Conservation (phyloP, 2,797 vertebrate species). For the Xenentodon cancila region DNA sequence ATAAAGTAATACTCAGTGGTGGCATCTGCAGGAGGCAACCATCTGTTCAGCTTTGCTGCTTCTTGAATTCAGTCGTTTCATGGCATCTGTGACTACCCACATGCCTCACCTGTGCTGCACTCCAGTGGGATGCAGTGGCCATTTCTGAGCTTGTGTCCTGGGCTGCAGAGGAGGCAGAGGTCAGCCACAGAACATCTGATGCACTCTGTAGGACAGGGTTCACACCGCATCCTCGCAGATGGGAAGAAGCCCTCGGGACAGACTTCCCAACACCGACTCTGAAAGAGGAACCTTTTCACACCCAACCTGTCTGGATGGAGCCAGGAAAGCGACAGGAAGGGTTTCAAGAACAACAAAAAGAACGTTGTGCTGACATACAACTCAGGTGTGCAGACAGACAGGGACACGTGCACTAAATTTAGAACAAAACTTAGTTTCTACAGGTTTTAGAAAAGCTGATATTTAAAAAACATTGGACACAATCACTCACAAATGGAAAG, state of each 20-base stretch:
- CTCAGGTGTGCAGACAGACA: slow-evolving; percentile 29
- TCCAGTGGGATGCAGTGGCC: slow-evolving; percentile 80
- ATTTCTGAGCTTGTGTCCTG: slow-evolving; percentile 74
- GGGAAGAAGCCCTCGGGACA: slow-evolving; percentile 86
- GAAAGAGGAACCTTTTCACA: slow-evolving; percentile 78
- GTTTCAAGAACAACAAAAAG: slow-evolving; percentile 6
- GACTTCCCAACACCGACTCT: slow-evolving; percentile 81
- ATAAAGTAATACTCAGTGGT: background rate
- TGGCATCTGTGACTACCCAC: background rate
- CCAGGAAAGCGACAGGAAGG: slow-evolving; percentile 1
- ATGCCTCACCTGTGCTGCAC: slow-evolving; percentile 84
- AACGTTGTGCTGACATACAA: slow-evolving; percentile 1
- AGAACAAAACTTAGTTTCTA: slow-evolving; percentile 1
- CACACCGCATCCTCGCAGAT: slow-evolving; percentile 71
- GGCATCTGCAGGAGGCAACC: background rate
- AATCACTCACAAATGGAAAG: background rate
- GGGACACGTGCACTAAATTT: slow-evolving; percentile 1
- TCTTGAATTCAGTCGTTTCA: too few species aligned
- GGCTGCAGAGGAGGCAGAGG: slow-evolving; percentile 81
- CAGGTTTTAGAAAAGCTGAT: background rate
- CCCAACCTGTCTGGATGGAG: slow-evolving; percentile 81
- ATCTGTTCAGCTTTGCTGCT: background rate
- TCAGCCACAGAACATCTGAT: slow-evolving; percentile 72
- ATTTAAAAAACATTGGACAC: background rate
- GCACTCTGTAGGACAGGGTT: slow-evolving; percentile 77